phyloP scores from a whole-genome alignment of 2,113 vertebrate species.

The Coturnix japonica region DNA sequence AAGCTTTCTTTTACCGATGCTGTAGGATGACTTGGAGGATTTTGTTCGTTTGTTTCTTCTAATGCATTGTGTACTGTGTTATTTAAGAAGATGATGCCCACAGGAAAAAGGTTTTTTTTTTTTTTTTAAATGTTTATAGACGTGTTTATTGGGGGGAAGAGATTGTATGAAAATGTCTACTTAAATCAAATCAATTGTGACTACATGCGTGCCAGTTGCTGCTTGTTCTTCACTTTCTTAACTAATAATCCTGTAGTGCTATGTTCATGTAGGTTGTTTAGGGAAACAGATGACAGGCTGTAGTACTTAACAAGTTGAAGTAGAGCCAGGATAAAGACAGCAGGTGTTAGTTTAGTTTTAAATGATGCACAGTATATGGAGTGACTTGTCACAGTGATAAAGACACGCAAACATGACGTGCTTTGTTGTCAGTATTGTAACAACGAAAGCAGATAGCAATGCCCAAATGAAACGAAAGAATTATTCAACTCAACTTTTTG shows the following conservation, averaged over 20 bases:
- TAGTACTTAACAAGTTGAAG: slow-evolving; percentile 32
- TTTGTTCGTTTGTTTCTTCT: neutral
- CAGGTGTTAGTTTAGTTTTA: slow-evolving; percentile 65
- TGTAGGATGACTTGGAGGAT: neutral
- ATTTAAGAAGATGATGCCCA: neutral
- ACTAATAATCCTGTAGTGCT: slow-evolving; percentile 17
- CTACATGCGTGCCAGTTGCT: neutral
- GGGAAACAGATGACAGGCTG: slow-evolving; percentile 44
- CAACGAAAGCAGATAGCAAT: slow-evolving; percentile 1
- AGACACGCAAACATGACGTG: neutral
- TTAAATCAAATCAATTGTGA: slow-evolving; percentile 50
- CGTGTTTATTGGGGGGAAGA: neutral
- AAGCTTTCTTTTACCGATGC: neutral
- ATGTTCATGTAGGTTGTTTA: neutral
- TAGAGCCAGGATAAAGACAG: slow-evolving; percentile 52
- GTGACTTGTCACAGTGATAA: neutral
- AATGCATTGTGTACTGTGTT: neutral
- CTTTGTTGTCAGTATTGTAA: neutral
- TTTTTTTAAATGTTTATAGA: neutral
- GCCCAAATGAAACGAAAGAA: neutral
- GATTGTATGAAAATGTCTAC: neutral
- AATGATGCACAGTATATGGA: neutral
- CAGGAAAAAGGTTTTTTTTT: neutral
- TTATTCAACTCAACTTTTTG: neutral
- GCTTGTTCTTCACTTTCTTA: slow-evolving; percentile 48